Base-by-base conservation (phyloP, 2,113 vertebrate species). In the Vulpes ferrilata region DNA sequence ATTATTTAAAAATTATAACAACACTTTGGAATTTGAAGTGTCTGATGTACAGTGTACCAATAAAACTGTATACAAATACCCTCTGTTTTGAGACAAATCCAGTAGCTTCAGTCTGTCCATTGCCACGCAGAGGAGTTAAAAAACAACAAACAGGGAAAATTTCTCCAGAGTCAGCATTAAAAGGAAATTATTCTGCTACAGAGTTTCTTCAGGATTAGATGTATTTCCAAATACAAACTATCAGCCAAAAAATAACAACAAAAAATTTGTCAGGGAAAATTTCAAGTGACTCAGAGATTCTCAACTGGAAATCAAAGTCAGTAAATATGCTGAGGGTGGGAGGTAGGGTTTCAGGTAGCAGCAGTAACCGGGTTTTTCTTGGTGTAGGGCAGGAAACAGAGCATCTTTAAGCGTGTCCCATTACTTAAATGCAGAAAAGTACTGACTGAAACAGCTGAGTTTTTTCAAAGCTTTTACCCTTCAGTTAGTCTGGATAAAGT, bases 11-110 rank as follows among this genome's bases (percentile, higher is more conserved):
- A 98, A 92, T 96, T 98, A 94, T 93, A 97, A 93, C 97, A 98
- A 81, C 93, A 90, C 97, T 97, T 97, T 97, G 97, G 97, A 98
- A 98, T 98, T 98, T 97, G 97, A 98, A 97, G 79, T 79, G 92
- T 79, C 91, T 98, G 94, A 97, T 0, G 0, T 93, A 86, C 82
- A 79, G 20, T 62, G n/a, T 76, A 92, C 30, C 62, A 97, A 97
- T 67, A 96, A 97, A 93, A 83, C 43, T 51, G 59, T 93, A 93
- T 62, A 97, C 96, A 98, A 98, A 97, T 93, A 94, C 32, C 35
- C 30, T 0, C 0, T 94, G 95, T 92, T 92, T 97, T 80, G 97
- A 97, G 86, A 80, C 73, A 97, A 81, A 60, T 7, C 2, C 27
- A 35, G 35, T 65, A 71, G 57, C 11, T 62, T 95, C 55, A 81